Evolutionary conservation across 2,797 vertebrate species (phyloP).

Genomic region (Sebastolobus altivelis): DNA sequence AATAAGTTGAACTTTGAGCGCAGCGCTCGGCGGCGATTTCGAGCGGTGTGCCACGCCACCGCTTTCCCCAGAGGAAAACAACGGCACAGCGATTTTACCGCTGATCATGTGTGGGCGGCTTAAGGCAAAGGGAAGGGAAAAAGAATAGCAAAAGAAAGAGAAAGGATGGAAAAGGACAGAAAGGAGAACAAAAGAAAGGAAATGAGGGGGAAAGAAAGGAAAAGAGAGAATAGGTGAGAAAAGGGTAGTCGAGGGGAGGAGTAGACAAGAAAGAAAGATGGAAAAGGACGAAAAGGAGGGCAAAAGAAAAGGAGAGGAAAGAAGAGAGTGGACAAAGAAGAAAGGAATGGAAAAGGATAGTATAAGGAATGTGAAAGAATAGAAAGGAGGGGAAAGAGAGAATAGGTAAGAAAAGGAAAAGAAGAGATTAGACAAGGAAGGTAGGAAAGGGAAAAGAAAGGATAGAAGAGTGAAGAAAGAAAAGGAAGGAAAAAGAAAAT

Average conservation of each 20-base stretch:
- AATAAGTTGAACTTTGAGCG: too few relatives aligned
- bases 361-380: background rate
- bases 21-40: rapidly evolving
- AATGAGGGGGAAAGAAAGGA: background rate
- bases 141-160: background rate
- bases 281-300: background rate
- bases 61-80: too few relatives aligned
- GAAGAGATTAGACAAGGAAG: background rate
- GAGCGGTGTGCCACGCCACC: too few relatives aligned
- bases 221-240: background rate
- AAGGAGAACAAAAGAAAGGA: background rate
- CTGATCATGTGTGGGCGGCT: too few relatives aligned
- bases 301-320: background rate
- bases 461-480: background rate
- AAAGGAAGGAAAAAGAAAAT: background rate
- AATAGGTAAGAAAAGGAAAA: background rate
- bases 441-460: background rate
- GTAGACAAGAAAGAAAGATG: background rate
- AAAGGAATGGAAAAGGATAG: background rate
- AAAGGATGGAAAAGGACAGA: background rate
- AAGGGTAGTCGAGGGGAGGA: background rate
- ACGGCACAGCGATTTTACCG: too few relatives aligned
- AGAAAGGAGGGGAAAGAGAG: background rate
- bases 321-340: rapidly evolving
- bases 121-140: background rate